phyloP scores from a whole-genome alignment of 1,140 invertebrate species.

The Dendrolimus kikuchii region DNA sequence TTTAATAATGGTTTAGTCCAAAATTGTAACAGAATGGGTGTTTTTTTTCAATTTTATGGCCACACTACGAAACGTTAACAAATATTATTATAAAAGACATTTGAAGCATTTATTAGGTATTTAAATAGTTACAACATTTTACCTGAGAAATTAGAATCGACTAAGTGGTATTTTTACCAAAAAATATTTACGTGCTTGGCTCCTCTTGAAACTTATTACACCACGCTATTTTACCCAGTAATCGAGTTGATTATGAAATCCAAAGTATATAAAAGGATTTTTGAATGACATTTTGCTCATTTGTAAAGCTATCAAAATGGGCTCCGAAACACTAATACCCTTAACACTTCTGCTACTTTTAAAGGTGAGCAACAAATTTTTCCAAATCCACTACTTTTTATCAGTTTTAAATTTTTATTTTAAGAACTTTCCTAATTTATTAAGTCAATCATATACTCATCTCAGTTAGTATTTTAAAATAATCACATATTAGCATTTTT shows the following conservation, averaged over 20 bases:
- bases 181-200: slow-evolving; percentile 16
- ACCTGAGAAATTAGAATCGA: no score
- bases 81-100: no score
- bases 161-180: neutral
- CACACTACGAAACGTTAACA: no score
- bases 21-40: no score
- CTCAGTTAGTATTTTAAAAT: no score
- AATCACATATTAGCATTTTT: no score
- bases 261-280: slow-evolving; percentile 38
- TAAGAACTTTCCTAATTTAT: no score
- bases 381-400: neutral
- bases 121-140: no score
- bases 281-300: slow-evolving; percentile 23
- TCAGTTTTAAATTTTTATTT: neutral
- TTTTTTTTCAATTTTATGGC: no score
- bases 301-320: slow-evolving; percentile 34
- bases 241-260: slow-evolving; percentile 47
- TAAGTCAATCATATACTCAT: no score
- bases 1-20: no score
- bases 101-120: no score
- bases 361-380: slow-evolving; percentile 20
- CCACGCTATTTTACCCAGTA: slow-evolving; percentile 25
- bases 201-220: slow-evolving; percentile 13
- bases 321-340: slow-evolving; percentile 19
- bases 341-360: slow-evolving; percentile 20